Conservation (phyloP, 2,888 invertebrate genomes). For the Morpho helenor region DNA sequence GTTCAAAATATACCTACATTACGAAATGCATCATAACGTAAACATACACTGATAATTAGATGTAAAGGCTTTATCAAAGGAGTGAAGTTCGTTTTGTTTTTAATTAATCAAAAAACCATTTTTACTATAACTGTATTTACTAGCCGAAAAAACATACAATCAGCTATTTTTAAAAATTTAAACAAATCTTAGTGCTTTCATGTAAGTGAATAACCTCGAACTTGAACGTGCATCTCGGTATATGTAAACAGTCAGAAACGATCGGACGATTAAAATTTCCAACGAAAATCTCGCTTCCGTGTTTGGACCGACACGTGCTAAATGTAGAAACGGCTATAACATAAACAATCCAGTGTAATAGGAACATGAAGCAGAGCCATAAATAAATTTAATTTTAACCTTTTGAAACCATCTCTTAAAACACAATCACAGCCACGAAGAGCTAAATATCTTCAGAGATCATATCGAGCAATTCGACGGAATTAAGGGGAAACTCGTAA, state of each 20-base stretch:
- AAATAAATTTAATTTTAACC: constrained; percentile 27
- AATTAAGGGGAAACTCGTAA: constrained; percentile 23
- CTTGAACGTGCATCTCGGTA: constrained; percentile 56
- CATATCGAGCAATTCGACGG: constrained; percentile 20
- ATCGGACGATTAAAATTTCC: constrained; percentile 58
- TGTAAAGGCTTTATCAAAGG: too few relatives aligned
- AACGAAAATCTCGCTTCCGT: constrained; percentile 57
- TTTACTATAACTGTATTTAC: too few relatives aligned
- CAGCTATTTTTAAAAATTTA: constrained; percentile 1
- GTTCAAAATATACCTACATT: too few relatives aligned
- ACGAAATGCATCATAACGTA: too few relatives aligned
- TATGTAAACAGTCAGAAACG: constrained; percentile 56
- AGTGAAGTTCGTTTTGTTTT: too few relatives aligned
- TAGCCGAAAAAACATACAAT: background rate
- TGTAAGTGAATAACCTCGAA: constrained; percentile 61
- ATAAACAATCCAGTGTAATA: constrained; percentile 33
- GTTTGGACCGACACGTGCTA: constrained; percentile 50
- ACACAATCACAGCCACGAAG: constrained; percentile 12
- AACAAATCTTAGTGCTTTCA: background rate
- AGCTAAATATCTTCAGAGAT: constrained; percentile 17
- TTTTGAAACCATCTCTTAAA: constrained; percentile 16
- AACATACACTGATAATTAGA: too few relatives aligned
- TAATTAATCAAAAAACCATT: too few relatives aligned
- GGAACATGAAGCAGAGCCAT: constrained; percentile 23
- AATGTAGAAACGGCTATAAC: constrained; percentile 41